Base-by-base conservation (phyloP, 37 sponge, comb jelly and placozoan species). In the Chondrilla cf. caribensis region DNA sequence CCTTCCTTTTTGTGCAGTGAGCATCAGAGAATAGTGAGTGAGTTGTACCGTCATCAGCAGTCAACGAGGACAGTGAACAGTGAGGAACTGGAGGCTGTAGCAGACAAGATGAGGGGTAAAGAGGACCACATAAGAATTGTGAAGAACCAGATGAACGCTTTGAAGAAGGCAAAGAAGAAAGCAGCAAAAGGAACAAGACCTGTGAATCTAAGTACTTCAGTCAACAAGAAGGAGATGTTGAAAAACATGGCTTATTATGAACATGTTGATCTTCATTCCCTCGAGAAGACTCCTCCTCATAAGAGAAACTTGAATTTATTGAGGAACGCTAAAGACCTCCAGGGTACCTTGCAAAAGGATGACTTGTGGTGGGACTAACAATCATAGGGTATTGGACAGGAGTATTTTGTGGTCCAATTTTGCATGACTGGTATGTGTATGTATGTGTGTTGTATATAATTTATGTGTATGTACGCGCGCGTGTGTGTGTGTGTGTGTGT, bases 311-410 rank as follows among this genome's bases (percentile, higher is more conserved):
- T 32, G 17, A 80, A 22, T 60, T 21, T 89, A 14, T 54, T 90
- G 9, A 65, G 79, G 19, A 86, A 79, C 19, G 81, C 86, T 66
- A 90, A 83, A 55, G n/a, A 57, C 65, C 24, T 90, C 25, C 86
- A 90, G 58, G 44, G 9, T 11, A 90, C 81, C 11, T 39, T 90
- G 38, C 80, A 83, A 32, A 79, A 77, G 41, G 87, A 90, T 83
- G 87, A 90, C 42, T 60, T 90, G 14, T 59, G 60, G 44, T 90
- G 90, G 87, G 41, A 86, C 21, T 89, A 58, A 76, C 28, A 65
- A n/a, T n/a, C n/a, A n/a, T 65, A 14, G 19, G 8, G 8, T 25
- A n/a, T n/a, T n/a, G n/a, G n/a, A n/a, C n/a, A n/a, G n/a, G n/a
- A n/a, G n/a, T n/a, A n/a, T n/a, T n/a, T n/a, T n/a, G n/a, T n/a